These are phyloP conservation scores for Drosophila fungiperda DNA, from an alignment of 2,888 invertebrate genomes.

Conservation along the genomic window DNA sequence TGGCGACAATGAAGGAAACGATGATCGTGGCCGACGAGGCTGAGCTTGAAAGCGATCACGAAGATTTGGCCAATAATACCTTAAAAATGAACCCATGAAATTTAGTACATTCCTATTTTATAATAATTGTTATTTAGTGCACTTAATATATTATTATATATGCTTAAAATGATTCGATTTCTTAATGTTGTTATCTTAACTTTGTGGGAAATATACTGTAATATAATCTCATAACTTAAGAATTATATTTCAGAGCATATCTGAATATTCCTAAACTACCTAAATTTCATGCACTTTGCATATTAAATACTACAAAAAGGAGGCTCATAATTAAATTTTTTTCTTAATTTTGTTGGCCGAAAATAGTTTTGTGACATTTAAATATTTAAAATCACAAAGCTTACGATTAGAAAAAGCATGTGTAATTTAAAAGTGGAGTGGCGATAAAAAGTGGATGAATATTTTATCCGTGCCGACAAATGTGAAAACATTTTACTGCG, in stretches of 20 bases:
- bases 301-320: background rate
- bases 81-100: background rate
- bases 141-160: background rate
- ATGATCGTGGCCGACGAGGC: no score
- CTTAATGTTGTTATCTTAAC: background rate
- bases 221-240: background rate
- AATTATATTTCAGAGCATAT: background rate
- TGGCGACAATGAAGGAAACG: no score
- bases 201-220: background rate
- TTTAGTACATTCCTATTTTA: background rate
- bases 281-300: background rate
- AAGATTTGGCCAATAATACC: background rate
- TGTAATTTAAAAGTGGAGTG: conserved; percentile 21
- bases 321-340: background rate
- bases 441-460: conserved; percentile 6
- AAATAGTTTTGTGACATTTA: background rate
- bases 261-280: background rate
- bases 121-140: conserved; percentile 1
- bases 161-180: background rate
- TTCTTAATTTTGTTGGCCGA: background rate
- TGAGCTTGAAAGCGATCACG: background rate
- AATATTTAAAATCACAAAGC: background rate
- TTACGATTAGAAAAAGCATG: conserved; percentile 28
- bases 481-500: conserved; percentile 41
- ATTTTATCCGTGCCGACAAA: conserved; percentile 23